Percentiles rank a stretch among this genome's conserved stretches.
These are phyloP conservation scores for Ophion ventricosus DNA, from an alignment of 2,888 invertebrate genomes.

Conservation along the genomic window DNA sequence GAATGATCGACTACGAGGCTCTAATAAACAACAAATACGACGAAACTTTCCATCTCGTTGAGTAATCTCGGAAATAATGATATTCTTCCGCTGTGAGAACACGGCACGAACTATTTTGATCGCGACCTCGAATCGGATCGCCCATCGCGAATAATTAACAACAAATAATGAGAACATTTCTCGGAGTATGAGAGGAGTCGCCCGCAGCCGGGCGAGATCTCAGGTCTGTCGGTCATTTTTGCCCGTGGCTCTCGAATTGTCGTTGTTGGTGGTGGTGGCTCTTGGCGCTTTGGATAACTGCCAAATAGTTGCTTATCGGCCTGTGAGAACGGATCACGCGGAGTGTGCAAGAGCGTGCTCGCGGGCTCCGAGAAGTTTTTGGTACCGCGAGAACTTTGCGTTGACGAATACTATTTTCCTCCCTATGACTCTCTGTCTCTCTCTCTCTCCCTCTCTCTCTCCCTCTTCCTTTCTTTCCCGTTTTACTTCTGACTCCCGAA, in stretches of 20 bases:
- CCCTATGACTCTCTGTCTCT: too few species aligned
- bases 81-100: neutral
- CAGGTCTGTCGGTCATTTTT: slow-evolving; percentile 19
- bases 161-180: slow-evolving; percentile 25
- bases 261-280: slow-evolving; percentile 44
- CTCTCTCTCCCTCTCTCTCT: too few species aligned
- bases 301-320: slow-evolving; percentile 65
- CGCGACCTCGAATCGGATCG: neutral
- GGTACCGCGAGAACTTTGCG: slow-evolving; percentile 1
- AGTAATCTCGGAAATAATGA: too few species aligned
- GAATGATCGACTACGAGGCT: too few species aligned
- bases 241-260: slow-evolving; percentile 33
- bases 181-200: slow-evolving; percentile 3
- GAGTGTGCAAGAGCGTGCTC: neutral
- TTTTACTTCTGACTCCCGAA: too few species aligned
- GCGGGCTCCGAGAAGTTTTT: slow-evolving; percentile 38
- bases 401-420: neutral
- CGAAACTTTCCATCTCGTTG: too few species aligned
- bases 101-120: neutral
- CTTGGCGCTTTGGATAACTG: slow-evolving; percentile 58
- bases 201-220: neutral
- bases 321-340: slow-evolving; percentile 21
- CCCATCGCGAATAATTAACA: slow-evolving; percentile 4
- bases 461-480: too few species aligned
- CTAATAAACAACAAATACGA: neutral